Percentiles rank a stretch among this genome's conserved stretches.
These are phyloP conservation scores for Charaxes varanes DNA, from an alignment of 1,140 invertebrate genomes.

Conservation along the genomic window DNA sequence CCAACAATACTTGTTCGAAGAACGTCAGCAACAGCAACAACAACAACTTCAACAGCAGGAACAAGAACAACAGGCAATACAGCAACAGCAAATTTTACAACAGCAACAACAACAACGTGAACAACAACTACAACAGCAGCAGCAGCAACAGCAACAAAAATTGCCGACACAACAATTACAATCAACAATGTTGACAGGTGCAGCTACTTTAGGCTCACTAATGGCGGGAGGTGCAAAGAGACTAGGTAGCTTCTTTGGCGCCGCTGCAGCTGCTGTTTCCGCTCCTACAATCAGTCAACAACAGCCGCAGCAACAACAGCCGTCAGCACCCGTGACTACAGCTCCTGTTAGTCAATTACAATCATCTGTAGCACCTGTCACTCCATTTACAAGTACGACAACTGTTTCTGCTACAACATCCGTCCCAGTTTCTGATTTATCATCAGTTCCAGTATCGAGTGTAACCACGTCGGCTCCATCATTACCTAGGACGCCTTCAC, in stretches of 20 bases:
- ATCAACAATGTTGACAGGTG: conserved; percentile 61
- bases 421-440: conserved; percentile 51
- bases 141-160: conserved; percentile 44
- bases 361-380: conserved; percentile 54
- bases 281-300: conserved; percentile 40
- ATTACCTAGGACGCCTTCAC: conserved; percentile 53
- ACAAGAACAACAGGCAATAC: conserved; percentile 32
- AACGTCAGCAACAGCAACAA: conserved; percentile 32
- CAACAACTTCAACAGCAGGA: conserved; percentile 33
- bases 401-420: conserved; percentile 54
- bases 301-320: conserved; percentile 18
- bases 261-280: conserved; percentile 60
- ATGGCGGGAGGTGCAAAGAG: conserved; percentile 72
- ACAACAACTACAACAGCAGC: conserved; percentile 38
- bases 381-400: conserved; percentile 58
- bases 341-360: conserved; percentile 29
- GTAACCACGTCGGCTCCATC: conserved; percentile 57
- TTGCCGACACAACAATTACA: conserved; percentile 55
- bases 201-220: conserved; percentile 63
- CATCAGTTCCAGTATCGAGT: conserved; percentile 40
- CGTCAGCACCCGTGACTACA: conserved; percentile 22
- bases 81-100: no score
- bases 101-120: conserved; percentile 34
- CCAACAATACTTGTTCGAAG: conserved; percentile 22
- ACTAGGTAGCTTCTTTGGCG: conserved; percentile 65